Conservation (phyloP, 2,113 vertebrate genomes). For the Apteryx mantelli region DNA sequence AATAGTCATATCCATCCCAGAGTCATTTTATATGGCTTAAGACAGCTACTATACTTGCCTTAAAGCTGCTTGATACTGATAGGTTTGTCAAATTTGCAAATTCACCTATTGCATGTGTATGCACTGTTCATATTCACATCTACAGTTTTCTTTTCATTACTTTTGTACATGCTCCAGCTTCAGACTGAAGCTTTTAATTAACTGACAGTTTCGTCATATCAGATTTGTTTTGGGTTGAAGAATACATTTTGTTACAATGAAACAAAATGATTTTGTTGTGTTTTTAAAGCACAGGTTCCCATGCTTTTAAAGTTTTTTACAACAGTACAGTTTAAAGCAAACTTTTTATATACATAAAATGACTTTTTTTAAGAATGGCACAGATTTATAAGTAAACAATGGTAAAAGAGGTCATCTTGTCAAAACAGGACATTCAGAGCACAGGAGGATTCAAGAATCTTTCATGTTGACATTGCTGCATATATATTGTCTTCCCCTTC, state of each 20-base stretch:
- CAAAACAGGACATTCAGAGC: background rate
- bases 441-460: background rate
- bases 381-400: background rate
- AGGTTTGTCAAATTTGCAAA: background rate
- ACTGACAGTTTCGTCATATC: background rate
- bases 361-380: rapidly evolving
- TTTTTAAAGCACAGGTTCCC: background rate
- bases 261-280: background rate
- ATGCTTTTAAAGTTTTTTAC: background rate
- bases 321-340: rapidly evolving
- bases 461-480: background rate
- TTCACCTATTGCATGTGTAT: background rate
- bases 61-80: background rate
- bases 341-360: background rate
- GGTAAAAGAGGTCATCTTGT: background rate
- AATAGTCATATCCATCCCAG: no score
- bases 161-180: background rate
- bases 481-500: background rate
- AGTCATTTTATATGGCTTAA: background rate
- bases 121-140: background rate
- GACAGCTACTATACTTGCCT: background rate
- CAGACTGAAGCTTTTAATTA: background rate
- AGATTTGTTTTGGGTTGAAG: background rate
- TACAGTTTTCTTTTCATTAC: background rate
- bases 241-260: background rate